Evolutionary conservation across 2,797 vertebrate genomes (phyloP), one percentile per base, ranked within the genome.

Genomic region (Myotis vivesi): DNA sequence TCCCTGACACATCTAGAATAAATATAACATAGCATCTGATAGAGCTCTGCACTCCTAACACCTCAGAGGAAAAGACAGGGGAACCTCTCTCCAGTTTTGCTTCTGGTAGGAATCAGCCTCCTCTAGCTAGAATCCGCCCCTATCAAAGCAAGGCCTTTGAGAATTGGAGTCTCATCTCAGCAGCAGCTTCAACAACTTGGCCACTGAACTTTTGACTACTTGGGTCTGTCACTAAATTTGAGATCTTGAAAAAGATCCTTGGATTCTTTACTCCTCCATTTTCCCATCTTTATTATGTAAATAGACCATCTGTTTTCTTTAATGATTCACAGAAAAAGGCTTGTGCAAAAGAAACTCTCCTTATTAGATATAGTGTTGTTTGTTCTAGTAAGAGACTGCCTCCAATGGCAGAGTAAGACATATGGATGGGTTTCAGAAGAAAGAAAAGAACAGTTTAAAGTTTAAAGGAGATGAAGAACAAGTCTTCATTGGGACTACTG

Each of bases 391-490:
- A 20, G 17, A 85, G 64, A 80, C 28, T n/a, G 13, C 17, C 36
- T 28, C 51, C 36, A 38, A n/a, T 36, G n/a, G 17, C 25, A 93
- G 22, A 95, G 53, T 59, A 85, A 87, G 57, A 82, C 23, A 77
- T n/a, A 62, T 23, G 20, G 64, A 88, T 51, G 23, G 49, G 25
- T 92, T 93, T 75, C 44, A 51, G 72, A 59, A 33, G n/a, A 71
- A 91, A 79, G 64, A 84, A 77, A 83, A 57, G 41, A 77, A 59
- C 2, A 44, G 44, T 20, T 16, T 53, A 72, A 55, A 11, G 3
- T 57, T 55, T 22, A 92, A 92, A 94, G 83, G 64, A 92, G 19
- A 62, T 89, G 59, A 95, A 75, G 44, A 89, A 59, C 4, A 41
- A 72, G 19, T 62, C 73, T 91, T 79, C 75, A 76, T 30, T 33